A percentile compares a stretch with the other conserved stretches of the same genome.
phyloP scores from a whole-genome alignment of 1,140 invertebrate genomes.

The Cheumatopsyche charites region DNA sequence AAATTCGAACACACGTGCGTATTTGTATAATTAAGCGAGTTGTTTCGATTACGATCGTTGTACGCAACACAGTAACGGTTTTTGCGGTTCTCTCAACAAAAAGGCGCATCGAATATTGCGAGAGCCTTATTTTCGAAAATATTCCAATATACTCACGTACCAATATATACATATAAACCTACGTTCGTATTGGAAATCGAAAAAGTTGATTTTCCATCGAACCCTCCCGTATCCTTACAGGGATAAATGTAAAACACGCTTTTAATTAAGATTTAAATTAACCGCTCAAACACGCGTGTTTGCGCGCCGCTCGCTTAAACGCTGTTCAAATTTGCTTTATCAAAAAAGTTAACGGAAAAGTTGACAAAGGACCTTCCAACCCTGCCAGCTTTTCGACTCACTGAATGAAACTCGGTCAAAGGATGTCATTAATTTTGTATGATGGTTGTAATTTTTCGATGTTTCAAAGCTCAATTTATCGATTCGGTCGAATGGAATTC shows the following conservation, averaged over 20 bases:
- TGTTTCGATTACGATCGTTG: constrained; percentile 20
- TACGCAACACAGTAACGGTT: background rate
- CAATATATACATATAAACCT: background rate
- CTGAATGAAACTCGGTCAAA: constrained; percentile 17
- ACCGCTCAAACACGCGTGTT: constrained; percentile 44
- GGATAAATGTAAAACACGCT: constrained; percentile 29
- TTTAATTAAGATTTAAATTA: constrained; percentile 49
- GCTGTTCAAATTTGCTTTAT: constrained; percentile 46
- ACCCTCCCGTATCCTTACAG: background rate
- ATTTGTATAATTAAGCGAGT: constrained; percentile 21
- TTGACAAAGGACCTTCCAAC: constrained; percentile 42
- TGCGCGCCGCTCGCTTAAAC: constrained; percentile 37
- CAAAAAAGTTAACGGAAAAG: constrained; percentile 40
- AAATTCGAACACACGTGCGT: background rate
- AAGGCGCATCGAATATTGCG: too few relatives aligned
- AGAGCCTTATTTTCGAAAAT: too few relatives aligned
- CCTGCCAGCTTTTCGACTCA: background rate
- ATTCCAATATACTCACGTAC: too few relatives aligned
- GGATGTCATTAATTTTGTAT: too few relatives aligned
- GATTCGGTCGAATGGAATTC: too few relatives aligned
- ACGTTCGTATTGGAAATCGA: constrained; percentile 18
- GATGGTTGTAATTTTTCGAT: too few relatives aligned
- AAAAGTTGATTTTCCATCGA: constrained; percentile 6
- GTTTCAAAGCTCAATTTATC: too few relatives aligned
- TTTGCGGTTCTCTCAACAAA: background rate